Evolutionary conservation across 2,113 vertebrate species (phyloP).

Genomic region (Cygnus atratus): DNA sequence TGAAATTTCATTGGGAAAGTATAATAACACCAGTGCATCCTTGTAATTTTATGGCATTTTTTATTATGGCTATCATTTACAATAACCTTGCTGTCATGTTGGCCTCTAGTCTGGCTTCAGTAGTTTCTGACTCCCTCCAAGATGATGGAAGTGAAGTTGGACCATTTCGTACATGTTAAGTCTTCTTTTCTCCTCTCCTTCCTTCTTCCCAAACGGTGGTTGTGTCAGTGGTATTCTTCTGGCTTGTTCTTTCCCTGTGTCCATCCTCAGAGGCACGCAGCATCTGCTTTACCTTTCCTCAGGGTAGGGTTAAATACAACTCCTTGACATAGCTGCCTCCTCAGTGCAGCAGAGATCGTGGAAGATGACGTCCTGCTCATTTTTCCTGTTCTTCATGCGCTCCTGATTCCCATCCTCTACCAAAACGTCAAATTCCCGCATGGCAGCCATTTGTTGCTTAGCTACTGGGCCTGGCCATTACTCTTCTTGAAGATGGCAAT

Average conservation of each 20-base stretch:
- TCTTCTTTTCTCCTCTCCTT: background rate
- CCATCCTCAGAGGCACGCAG: background rate
- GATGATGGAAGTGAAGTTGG: background rate
- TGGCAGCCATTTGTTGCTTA: background rate
- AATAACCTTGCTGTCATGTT: background rate
- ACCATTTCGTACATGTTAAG: background rate
- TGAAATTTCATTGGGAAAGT: conserved; percentile 23
- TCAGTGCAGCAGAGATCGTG: background rate
- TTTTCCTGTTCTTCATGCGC: background rate
- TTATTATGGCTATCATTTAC: background rate
- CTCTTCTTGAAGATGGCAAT: background rate
- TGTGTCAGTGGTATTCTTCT: background rate
- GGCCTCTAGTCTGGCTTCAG: background rate
- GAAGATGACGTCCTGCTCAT: background rate
- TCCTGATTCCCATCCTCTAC: background rate
- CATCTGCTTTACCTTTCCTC: background rate
- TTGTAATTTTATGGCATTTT: conserved; percentile 36
- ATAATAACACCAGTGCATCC: background rate
- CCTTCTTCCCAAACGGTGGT: background rate
- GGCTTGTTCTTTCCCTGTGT: background rate
- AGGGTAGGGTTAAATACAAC: background rate
- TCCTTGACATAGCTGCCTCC: background rate
- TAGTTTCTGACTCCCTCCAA: background rate
- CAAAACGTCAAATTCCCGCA: background rate
- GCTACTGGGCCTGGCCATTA: background rate